phyloP scores from a whole-genome alignment of 2,113 vertebrate genomes.

The Neogale vison region DNA sequence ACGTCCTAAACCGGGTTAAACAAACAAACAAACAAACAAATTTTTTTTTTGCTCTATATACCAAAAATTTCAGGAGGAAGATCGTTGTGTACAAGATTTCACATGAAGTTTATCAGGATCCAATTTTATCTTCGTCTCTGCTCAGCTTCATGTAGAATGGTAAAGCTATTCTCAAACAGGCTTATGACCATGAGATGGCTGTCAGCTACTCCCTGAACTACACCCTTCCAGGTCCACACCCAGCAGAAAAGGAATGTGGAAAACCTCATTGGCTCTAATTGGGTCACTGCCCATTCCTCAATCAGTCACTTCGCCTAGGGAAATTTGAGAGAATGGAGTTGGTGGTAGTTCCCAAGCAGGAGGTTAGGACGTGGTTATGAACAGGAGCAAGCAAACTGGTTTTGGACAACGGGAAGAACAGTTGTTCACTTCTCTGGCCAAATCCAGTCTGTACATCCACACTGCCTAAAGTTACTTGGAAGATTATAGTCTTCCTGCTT shows the following conservation, averaged over 20 bases:
- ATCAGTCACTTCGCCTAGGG: neutral
- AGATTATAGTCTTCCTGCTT: neutral
- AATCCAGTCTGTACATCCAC: neutral
- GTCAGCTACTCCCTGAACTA: neutral
- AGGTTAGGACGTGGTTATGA: neutral
- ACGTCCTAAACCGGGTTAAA: neutral
- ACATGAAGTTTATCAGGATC: neutral
- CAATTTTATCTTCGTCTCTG: neutral
- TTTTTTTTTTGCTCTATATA: neutral
- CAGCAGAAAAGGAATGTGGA: neutral
- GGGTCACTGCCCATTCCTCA: neutral
- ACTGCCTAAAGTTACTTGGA: neutral
- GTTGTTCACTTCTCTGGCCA: neutral
- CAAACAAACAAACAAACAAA: neutral
- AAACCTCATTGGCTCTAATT: neutral
- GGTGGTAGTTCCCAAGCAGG: neutral
- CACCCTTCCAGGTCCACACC: neutral
- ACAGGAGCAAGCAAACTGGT: neutral
- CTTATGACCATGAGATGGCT: neutral
- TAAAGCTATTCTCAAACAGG: neutral
- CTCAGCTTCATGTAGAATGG: neutral
- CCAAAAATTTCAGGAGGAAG: slow-evolving; percentile 28
- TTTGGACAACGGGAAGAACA: neutral
- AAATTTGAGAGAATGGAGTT: neutral
- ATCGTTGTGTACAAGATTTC: neutral